phyloP scores from a whole-genome alignment of 2,113 vertebrate genomes.

The Lipotes vexillifer region DNA sequence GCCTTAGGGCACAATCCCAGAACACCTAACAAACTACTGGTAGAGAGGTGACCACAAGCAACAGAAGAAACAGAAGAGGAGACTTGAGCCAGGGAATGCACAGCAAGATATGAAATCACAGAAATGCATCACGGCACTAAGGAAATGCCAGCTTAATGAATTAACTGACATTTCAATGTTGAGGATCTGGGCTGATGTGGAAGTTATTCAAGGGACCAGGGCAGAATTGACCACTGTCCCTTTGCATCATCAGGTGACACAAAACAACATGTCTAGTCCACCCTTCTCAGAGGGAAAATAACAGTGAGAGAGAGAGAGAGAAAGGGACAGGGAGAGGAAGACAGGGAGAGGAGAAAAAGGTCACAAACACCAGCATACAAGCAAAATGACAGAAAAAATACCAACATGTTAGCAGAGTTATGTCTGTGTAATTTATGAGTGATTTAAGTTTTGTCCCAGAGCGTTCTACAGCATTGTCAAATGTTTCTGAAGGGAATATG shows the following conservation, averaged over 20 bases:
- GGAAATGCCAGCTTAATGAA: background rate
- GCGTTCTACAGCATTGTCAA: background rate
- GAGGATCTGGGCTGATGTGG: background rate
- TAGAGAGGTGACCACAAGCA: background rate
- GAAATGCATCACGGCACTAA: rapidly evolving
- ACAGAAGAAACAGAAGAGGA: background rate
- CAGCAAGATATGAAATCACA: background rate
- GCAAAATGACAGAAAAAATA: background rate
- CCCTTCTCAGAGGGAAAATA: background rate
- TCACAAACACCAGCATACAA: background rate
- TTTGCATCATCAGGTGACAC: background rate
- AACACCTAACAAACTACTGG: background rate
- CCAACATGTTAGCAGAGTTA: background rate
- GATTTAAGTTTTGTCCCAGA: background rate
- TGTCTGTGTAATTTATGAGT: background rate
- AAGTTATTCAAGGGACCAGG: background rate
- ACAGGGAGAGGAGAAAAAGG: background rate
- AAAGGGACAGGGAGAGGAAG: background rate
- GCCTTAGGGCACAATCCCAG: background rate
- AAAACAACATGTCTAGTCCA: background rate
- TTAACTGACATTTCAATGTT: background rate
- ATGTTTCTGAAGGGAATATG: background rate
- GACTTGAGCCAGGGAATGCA: background rate
- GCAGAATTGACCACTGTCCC: background rate
- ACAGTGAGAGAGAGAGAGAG: background rate